Percentiles rank a stretch among this genome's conserved stretches.
These are phyloP conservation scores for Laterallus jamaicensis DNA, from an alignment of 2,113 vertebrate genomes.

Conservation along the genomic window DNA sequence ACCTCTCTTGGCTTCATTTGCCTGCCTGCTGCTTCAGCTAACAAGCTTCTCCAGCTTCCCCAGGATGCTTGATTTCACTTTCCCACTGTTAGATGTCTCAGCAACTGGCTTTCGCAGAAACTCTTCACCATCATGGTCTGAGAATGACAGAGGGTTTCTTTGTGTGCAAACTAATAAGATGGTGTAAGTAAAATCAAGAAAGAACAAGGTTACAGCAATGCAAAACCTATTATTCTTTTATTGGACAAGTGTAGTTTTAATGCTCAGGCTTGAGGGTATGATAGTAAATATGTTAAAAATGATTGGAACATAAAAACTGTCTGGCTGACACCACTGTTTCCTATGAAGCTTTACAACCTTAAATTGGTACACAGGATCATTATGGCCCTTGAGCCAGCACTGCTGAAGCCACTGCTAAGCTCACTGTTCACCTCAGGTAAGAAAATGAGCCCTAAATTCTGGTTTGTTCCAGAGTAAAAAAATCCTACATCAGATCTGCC, in stretches of 20 bases:
- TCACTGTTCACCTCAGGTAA: not conserved
- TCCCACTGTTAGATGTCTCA: not conserved
- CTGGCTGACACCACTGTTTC: not conserved
- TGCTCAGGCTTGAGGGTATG: not conserved
- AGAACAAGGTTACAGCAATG: slow-evolving; percentile 6
- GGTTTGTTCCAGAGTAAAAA: not conserved
- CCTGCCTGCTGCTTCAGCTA: not conserved
- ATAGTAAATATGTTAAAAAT: slow-evolving; percentile 7
- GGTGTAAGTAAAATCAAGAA: not conserved
- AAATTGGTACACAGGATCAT: not conserved
- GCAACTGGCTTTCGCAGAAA: not conserved
- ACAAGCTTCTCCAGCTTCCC: not conserved
- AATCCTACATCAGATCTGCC: not conserved
- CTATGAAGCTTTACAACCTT: not conserved
- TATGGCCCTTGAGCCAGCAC: not conserved
- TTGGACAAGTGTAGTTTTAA: slow-evolving; percentile 14
- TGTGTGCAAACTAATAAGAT: not conserved
- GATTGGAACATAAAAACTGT: not conserved
- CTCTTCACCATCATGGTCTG: not conserved
- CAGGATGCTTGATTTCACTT: not conserved
- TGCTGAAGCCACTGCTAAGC: not conserved
- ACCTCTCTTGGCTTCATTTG: not conserved
- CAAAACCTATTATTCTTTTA: slow-evolving; percentile 43
- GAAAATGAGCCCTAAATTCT: not conserved
- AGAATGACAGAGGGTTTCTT: not conserved